Base-by-base conservation (phyloP, 2,888 invertebrate genomes). In the Epirrita christyi region DNA sequence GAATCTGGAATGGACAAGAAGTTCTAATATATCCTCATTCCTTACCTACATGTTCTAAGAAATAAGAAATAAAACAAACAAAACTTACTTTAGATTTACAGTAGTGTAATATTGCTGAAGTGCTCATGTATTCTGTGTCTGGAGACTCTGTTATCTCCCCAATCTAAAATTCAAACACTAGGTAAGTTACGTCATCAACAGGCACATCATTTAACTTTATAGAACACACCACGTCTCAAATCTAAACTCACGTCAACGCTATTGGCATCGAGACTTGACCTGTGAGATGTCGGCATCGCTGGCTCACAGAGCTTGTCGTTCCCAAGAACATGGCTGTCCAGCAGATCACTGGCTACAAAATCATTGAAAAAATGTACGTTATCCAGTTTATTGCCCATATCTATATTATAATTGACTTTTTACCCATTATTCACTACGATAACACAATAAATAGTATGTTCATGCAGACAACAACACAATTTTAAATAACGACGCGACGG, bases 91-190 rank as follows among this genome's bases (percentile, higher is more conserved):
- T 96, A 53, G 94, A 94, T 88, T 97, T 96, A 90, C 97, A 97
- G 75, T 96, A 96, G 79, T 94, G 94, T 78, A 97, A 92, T 66
- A 96, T 94, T 8, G 96, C 96, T 9, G 96, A 96, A 29, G 96
- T 96, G 70, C 96, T 96, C 81, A 94, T 92, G 67, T 94, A 93
- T 67, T 94, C 94, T 38, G 93, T 93, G 73, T 94, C 93, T 59
- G 95, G 94, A 61, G 93, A 93, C 75, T 96, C 95, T 0, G 93
- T 93, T 68, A 95, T 94, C 83, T 95, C 95, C 59, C 95, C 95
- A 68, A 95, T 94, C 95, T 95, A 80, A 61, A 81, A 81, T 49
- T n/a, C 21, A 54, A 54, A 44, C 52, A 52, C 34, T 45, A 21
- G 21, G 21, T 21, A 21, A 21, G 21, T 54, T 13, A 29, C 9